phyloP scores from a whole-genome alignment of 2,113 vertebrate species.

The Periophthalmus modestus region DNA sequence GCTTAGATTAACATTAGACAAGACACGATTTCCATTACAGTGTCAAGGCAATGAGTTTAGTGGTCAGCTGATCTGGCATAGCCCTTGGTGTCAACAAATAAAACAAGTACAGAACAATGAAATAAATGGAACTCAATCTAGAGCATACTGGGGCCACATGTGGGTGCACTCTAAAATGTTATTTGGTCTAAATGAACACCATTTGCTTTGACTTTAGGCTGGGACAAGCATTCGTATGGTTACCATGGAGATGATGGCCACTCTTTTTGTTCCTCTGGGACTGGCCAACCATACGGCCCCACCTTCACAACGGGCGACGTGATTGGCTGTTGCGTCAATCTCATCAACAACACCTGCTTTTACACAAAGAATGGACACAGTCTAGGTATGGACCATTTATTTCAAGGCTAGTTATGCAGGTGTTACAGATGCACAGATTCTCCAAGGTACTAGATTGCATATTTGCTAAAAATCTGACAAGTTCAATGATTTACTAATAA shows the following conservation, averaged over 20 bases:
- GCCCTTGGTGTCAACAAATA: too few species aligned
- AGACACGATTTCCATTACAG: too few species aligned
- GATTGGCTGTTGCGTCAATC: conserved; percentile 98
- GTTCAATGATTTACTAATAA: not conserved
- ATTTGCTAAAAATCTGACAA: too few species aligned
- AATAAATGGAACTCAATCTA: too few species aligned
- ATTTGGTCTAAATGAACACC: not conserved
- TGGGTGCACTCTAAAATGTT: too few species aligned
- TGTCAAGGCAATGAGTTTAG: too few species aligned
- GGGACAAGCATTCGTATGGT: conserved; percentile 98
- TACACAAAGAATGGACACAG: conserved; percentile 98
- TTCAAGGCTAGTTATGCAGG: too few species aligned
- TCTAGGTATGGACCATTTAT: conserved; percentile 76
- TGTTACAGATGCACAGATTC: too few species aligned
- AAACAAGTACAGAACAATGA: too few species aligned
- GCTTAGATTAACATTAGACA: too few species aligned
- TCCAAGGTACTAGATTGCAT: too few species aligned
- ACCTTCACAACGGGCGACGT: conserved; percentile 98
- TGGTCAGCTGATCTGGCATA: not conserved
- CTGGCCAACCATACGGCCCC: conserved; percentile 95
- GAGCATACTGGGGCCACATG: too few species aligned
- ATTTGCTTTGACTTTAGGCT: conserved; percentile 76
- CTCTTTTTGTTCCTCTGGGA: conserved; percentile 97
- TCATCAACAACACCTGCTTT: conserved; percentile 98
- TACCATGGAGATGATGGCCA: conserved; percentile 97